Evolutionary conservation across 2,113 vertebrate genomes (phyloP), one percentile per base, ranked within the genome.

Genomic region (Sinocyclocheilus anophthalmus): DNA sequence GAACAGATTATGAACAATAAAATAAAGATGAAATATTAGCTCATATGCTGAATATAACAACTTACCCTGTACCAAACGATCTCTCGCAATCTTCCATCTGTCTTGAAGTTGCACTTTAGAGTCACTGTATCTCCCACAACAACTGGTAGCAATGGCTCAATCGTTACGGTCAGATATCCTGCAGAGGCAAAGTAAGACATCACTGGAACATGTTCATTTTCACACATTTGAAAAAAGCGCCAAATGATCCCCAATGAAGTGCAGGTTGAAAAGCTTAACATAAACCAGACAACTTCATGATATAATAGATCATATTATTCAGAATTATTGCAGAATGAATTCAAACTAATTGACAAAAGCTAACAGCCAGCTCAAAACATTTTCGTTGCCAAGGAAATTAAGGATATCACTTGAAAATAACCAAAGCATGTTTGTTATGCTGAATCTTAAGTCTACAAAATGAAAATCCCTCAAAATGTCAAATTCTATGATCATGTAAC

Each of bases 21-120:
- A 12, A 7, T 11, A 12, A 18, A 45, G 48, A 77, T 61, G n/a
- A 63, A 67, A 67, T 63, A 78, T 45, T 42, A 67, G 10, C 50
- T 45, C 24, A 79, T 45, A 45, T 59, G 33, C 2, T 6, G 22
- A 37, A 83, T 42, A 39, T 26, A 53, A 0, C 70, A 55, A 86
- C 98, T 98, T 93, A 99, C 98, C 97, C 97, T 93, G 94, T 99
- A 99, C 98, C 98, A 99, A 73, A 99, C 98, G 6, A 99, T 99
- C 91, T 99, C 98, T 20, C 98, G 94, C 94, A 99, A 97, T 87
- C 98, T 95, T 73, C 98, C 98, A 53, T 99, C 98, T 0, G 98
- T 99, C 94, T 98, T 99, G 96, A 99, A 99, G 96, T 99, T 99
- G 90, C 98, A 99, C 95, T 99, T 99, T 90, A 99, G 92, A 13